Base-by-base conservation (phyloP, 2,888 invertebrate genomes). In the Hermaeophaga mercurialis region DNA sequence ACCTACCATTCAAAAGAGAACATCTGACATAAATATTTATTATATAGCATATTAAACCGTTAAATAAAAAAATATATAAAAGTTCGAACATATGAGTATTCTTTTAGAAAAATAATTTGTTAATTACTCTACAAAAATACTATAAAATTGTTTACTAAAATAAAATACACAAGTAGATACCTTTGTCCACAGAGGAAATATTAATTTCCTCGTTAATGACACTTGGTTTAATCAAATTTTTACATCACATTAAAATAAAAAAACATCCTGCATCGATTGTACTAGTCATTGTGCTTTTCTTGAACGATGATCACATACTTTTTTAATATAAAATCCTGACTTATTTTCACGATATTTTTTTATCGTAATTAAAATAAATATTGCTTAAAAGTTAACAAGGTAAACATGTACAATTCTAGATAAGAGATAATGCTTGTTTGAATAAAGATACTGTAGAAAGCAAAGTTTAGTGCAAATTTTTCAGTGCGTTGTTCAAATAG, bases 341-440 rank as follows among this genome's bases (percentile, higher is more conserved):
- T 43, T 33, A 33, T 12, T 4, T n/a, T 22, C 14, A 22, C 15
- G 19, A 11, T 14, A 43, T 22, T 34, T 52, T 15, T 43, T 26
- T 44, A 11, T 34, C n/a, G 18, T 24, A 39, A 47, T 14, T 52
- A 44, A 47, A 50, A 44, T 44, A 15, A 18, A 18, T 24, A 52
- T 52, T 47, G 36, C 44, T 44, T 24, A 58, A 48, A 38, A 43
- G 31, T 19, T 14, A 44, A 46, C 39, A 31, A 24, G 34, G 33
- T 57, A 48, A 54, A 49, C n/a, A 26, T 43, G 14, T 5, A 34
- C 33, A 14, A 19, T 22, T 43, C 11, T 7, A 54, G 58, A 58
- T 58, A 58, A 57, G 28, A 47, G 53, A 54, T 49, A 54, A 52
- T 33, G 14, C 54, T 34, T 58, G 48, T 58, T 58, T 54, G 44